Conservation (phyloP, 2,113 vertebrate genomes). For the Geococcyx californianus region DNA sequence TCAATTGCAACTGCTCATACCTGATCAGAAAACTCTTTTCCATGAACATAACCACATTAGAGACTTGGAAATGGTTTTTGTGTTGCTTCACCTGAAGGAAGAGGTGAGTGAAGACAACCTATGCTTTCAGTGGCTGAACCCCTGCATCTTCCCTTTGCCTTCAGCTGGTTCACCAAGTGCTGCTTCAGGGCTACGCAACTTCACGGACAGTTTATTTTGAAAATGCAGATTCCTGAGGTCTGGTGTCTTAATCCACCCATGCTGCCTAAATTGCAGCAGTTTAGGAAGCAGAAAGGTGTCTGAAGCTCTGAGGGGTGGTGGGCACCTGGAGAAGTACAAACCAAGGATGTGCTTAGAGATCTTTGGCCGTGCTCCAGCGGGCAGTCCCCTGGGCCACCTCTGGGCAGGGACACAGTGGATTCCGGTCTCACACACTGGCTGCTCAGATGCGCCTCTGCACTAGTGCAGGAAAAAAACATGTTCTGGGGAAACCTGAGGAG, state of each 20-base stretch:
- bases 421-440: fast-evolving
- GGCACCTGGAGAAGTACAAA: not conserved
- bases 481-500: not conserved
- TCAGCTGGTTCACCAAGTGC: not conserved
- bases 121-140: not conserved
- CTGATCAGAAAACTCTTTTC: not conserved
- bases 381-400: not conserved
- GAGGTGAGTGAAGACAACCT: not conserved
- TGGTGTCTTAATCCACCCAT: not conserved
- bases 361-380: not conserved
- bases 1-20: not conserved
- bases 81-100: not conserved
- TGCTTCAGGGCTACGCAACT: not conserved
- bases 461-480: not conserved
- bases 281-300: not conserved
- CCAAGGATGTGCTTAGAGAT: not conserved
- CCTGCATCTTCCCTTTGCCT: not conserved
- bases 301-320: not conserved
- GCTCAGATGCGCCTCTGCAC: not conserved
- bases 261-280: fast-evolving
- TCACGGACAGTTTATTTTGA: not conserved
- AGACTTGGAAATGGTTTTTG: not conserved
- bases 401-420: not conserved
- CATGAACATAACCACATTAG: not conserved
- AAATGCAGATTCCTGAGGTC: not conserved